Evolutionary conservation across 1,140 invertebrate genomes (phyloP), one percentile per base, ranked within the genome.

Genomic region (Lanistes nyassanus): DNA sequence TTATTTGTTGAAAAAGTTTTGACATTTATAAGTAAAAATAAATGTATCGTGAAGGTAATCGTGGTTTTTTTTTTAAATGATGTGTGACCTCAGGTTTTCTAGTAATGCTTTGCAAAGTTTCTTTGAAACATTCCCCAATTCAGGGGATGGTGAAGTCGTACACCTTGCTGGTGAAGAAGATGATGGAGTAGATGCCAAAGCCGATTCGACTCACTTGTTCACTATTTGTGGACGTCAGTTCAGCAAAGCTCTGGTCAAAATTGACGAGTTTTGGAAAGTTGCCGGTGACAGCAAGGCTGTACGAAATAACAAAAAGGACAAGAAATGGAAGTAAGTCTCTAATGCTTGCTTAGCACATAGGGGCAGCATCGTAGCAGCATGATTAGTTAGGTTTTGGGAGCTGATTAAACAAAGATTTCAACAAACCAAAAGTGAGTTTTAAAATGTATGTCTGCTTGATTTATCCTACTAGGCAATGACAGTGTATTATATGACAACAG

Each of bases 151-250:
- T 23, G 69, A 76, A 47, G 84, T 87, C 3, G 81, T 86, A 11
- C 84, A 86, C 56, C 47, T 87, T 7, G 78, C 80, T 37, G 85
- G 85, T 11, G 70, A 80, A n/a, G 79, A 84, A 42, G 75, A 80
- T 74, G 77, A 81, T 68, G 80, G 80, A 19, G 23, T 80, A 19
- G 47, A 42, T 29, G 79, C 51, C 4, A 79, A 79, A 47, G 23
- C 72, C 7, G 77, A 79, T 39, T 75, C 77, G 39, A 73, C 72
- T 4, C 62, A 75, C 34, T 19, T 81, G 5, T 79, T 79, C 53
- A 79, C 77, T 37, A 58, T 79, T 6, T 72, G 77, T 66, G 80
- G 80, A 7, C 62, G 13, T 13, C 31, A 64, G 11, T 81, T 77
- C 36, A 64, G 75, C 0, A 81, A 81, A 26, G 80, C 80, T 36